Base-by-base conservation (phyloP, 2,113 vertebrate species). In the Psilopogon haemacephalus region DNA sequence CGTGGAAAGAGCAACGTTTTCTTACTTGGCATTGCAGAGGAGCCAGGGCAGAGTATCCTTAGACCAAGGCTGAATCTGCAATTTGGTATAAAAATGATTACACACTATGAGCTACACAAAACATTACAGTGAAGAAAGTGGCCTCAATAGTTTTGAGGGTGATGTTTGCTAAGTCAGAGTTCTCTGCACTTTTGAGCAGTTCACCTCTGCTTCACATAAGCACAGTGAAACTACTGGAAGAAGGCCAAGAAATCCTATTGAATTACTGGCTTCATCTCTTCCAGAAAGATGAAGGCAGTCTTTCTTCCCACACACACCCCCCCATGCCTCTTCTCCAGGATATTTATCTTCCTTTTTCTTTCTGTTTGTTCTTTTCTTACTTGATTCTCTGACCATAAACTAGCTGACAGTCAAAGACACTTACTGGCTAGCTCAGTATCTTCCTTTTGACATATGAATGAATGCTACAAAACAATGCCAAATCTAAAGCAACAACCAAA, bases 71-170 rank as follows among this genome's bases (percentile, higher is more conserved):
- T 35, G 73, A 44, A 70, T 38, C 37, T 70, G 52, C 42, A 44
- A 6, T 62, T 89, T 67, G n/a, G 14, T 46, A 33, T 5, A 10
- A 55, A n/a, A 27, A 24, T 2, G 7, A 54, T 18, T 54, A 72
- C 1, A 7, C 18, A 42, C 15, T 1, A 1, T 23, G 32, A 63
- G 2, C 44, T 1, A 14, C 2, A 55, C 6, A 32, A 35, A 52
- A 42, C 3, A 3, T 4, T 7, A 4, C 48, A 65, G 26, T 15
- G 24, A 71, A 38, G 12, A 30, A 63, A 84, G 17, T 2, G 24
- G 23, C 9, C 24, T 46, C 8, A 48, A 67, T 16, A 27, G 12
- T 48, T 84, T 67, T 17, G 63, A 71, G 60, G 59, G 7, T 5
- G 11, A n/a, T 52, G 20, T 9, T 55, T 68, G 17, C n/a, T 81